Conservation (phyloP, 2,797 vertebrate species). For the Poecilia velifera region DNA sequence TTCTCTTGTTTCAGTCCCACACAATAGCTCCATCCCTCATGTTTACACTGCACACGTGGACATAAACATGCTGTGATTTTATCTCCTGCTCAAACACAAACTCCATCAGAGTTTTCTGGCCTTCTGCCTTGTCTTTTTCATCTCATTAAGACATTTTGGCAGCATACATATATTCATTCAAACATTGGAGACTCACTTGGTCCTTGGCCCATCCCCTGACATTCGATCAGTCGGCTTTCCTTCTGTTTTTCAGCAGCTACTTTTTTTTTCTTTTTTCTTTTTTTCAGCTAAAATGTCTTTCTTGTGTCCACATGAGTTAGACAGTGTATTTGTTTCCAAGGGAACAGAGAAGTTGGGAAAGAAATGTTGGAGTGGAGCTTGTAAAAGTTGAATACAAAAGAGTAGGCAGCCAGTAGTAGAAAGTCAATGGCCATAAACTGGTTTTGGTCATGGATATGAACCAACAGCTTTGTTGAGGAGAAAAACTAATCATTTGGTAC, state of each 20-base stretch:
- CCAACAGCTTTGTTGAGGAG: constrained; percentile 28
- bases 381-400: constrained; percentile 58
- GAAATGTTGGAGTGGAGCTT: constrained; percentile 54
- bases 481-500: constrained; percentile 18
- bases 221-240: neutral
- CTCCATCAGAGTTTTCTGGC: neutral
- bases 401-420: constrained; percentile 40
- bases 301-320: constrained; percentile 9
- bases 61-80: neutral
- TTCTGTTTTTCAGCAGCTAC: neutral
- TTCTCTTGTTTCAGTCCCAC: constrained; percentile 23
- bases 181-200: neutral
- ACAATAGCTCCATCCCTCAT: constrained; percentile 15
- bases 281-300: constrained; percentile 9
- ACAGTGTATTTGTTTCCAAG: constrained; percentile 32
- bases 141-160: neutral
- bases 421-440: constrained; percentile 42
- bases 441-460: neutral
- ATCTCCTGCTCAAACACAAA: neutral
- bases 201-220: neutral
- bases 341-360: constrained; percentile 37
- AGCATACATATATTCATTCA: neutral
- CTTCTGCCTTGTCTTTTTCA: neutral
- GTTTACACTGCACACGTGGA: neutral
- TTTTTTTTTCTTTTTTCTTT: neutral